A percentile compares a stretch with the other conserved stretches of the same genome.
These are phyloP conservation scores for Chromobotia macracanthus DNA, from an alignment of 2,797 vertebrate species.

Conservation along the genomic window DNA sequence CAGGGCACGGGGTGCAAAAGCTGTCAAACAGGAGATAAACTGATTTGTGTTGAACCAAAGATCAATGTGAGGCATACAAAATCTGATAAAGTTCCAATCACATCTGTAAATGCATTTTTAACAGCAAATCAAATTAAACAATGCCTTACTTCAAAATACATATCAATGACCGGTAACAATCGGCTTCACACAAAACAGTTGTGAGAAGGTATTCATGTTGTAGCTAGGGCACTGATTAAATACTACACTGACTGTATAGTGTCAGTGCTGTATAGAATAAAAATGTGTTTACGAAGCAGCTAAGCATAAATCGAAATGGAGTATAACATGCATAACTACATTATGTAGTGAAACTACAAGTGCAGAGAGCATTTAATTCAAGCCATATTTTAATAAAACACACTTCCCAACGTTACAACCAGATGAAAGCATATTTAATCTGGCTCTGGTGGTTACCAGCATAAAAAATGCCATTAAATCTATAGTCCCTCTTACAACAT, in stretches of 20 bases:
- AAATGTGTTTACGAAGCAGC: not conserved
- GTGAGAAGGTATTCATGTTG: not conserved
- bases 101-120: not conserved
- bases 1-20: constrained; percentile 19
- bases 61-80: not conserved
- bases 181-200: not conserved
- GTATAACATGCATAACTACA: not conserved
- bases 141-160: not conserved
- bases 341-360: not conserved
- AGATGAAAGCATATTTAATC: not conserved
- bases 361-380: not conserved
- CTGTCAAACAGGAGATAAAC: constrained; percentile 25
- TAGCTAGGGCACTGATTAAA: not conserved
- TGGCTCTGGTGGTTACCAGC: not conserved
- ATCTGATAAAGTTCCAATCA: not conserved
- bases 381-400: not conserved
- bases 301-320: not conserved
- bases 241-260: not conserved
- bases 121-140: not conserved
- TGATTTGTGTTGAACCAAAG: constrained; percentile 17
- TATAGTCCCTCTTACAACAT: not conserved
- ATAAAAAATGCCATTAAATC: not conserved
- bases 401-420: not conserved
- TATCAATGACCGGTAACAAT: not conserved
- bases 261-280: not conserved